Evolutionary conservation across 1,140 invertebrate species (phyloP).

Genomic region (Calosoma granatense): DNA sequence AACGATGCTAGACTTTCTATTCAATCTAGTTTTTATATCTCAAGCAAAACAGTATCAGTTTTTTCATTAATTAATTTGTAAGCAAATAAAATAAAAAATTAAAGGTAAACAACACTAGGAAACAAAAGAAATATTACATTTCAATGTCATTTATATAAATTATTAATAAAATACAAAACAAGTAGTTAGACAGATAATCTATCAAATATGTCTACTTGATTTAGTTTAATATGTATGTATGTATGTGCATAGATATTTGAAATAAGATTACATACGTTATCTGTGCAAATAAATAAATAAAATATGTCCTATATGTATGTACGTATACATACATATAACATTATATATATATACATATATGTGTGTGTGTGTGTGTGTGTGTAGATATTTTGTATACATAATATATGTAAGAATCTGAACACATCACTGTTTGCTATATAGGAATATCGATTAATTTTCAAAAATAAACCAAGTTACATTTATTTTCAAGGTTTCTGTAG

Average conservation of each 20-base stretch:
- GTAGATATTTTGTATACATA: conserved; percentile 5
- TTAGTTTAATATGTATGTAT: not conserved
- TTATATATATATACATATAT: conserved; percentile 9
- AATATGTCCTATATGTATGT: not conserved
- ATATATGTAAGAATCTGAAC: not conserved
- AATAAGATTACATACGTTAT: too few species aligned
- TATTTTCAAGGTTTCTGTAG: too few species aligned
- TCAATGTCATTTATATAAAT: not conserved
- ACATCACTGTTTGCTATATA: conserved; percentile 14
- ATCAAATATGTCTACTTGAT: not conserved
- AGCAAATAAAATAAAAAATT: not conserved
- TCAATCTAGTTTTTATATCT: too few species aligned
- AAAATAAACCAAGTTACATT: conserved; percentile 11
- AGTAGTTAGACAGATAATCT: too few species aligned
- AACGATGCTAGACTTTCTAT: too few species aligned
- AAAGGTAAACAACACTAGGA: not conserved
- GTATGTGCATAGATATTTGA: not conserved
- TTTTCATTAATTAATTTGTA: not conserved
- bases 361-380: not conserved
- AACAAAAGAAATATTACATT: not conserved
- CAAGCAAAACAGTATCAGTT: too few species aligned
- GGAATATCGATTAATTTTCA: conserved; percentile 8
- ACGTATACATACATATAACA: conserved; percentile 1
- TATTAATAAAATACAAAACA: not conserved
- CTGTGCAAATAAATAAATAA: not conserved